A percentile compares a stretch with the other conserved stretches of the same genome.
Evolutionary conservation across 1,140 invertebrate species (phyloP).

Genomic region (Aporrectodea caliginosa): DNA sequence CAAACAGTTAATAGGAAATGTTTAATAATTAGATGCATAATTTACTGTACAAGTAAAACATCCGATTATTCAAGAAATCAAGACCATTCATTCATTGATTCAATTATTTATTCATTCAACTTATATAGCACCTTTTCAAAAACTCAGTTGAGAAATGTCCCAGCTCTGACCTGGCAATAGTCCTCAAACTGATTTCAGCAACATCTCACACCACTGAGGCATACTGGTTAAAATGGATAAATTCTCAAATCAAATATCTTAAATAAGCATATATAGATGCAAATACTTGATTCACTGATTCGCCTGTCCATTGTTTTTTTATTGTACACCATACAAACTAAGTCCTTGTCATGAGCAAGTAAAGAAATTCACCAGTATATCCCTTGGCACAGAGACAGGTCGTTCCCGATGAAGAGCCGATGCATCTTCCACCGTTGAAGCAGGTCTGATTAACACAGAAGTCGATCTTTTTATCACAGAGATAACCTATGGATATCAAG

Average conservation of each 20-base stretch:
- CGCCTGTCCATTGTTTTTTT: no score
- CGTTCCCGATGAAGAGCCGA: slow-evolving; percentile 12
- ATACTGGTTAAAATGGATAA: background rate
- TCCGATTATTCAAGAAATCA: background rate
- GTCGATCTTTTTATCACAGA: slow-evolving; percentile 27
- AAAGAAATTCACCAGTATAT: slow-evolving; percentile 9
- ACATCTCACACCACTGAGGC: background rate
- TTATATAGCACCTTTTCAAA: background rate
- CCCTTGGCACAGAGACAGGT: slow-evolving; percentile 21
- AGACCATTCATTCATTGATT: background rate
- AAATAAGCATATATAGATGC: background rate
- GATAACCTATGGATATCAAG: slow-evolving; percentile 12
- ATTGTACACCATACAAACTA: no score
- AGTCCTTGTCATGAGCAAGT: background rate
- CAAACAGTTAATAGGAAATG: no score
- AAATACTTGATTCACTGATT: background rate
- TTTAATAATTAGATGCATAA: no score
- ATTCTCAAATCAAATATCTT: background rate
- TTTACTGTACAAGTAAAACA: no score
- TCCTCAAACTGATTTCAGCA: background rate
- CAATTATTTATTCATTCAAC: background rate
- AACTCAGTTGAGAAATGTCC: background rate
- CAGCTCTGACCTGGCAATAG: background rate
- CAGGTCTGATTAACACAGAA: slow-evolving; percentile 33
- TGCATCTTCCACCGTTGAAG: slow-evolving; percentile 33